phyloP scores from a whole-genome alignment of 2,888 invertebrate genomes.

The Lathronympha strigana region DNA sequence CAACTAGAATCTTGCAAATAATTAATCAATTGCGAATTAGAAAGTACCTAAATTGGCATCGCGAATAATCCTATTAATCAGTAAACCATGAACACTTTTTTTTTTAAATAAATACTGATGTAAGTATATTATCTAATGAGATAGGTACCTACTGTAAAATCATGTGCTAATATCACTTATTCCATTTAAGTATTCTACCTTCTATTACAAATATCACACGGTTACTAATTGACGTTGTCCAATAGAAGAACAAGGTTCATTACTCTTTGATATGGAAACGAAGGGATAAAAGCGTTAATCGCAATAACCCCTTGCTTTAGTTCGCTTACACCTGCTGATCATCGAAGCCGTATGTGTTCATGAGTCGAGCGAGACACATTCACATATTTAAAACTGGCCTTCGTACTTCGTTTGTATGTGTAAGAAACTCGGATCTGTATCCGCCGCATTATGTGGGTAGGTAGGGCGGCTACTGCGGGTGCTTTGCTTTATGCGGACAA shows the following conservation, averaged over 20 bases:
- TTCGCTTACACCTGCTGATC: constrained; percentile 84
- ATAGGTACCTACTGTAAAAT: neutral
- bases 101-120: neutral
- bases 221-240: constrained; percentile 74
- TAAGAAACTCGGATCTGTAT: constrained; percentile 82
- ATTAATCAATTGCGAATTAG: constrained; percentile 18
- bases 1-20: constrained; percentile 46
- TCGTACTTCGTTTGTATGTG: constrained; percentile 76
- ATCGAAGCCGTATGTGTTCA: constrained; percentile 82
- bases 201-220: constrained; percentile 68
- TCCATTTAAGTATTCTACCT: too few relatives aligned
- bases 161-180: neutral
- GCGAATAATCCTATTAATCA: neutral
- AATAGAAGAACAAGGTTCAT: constrained; percentile 82
- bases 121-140: neutral
- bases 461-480: constrained; percentile 80
- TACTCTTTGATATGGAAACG: constrained; percentile 84
- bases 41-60: neutral
- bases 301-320: constrained; percentile 82
- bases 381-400: constrained; percentile 79
- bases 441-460: constrained; percentile 82
- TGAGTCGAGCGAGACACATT: constrained; percentile 65
- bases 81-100: neutral
- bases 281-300: constrained; percentile 84
- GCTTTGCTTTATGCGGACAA: constrained; percentile 73